phyloP scores from a whole-genome alignment of 2,888 invertebrate species.

The Ichneumoninae sp. region DNA sequence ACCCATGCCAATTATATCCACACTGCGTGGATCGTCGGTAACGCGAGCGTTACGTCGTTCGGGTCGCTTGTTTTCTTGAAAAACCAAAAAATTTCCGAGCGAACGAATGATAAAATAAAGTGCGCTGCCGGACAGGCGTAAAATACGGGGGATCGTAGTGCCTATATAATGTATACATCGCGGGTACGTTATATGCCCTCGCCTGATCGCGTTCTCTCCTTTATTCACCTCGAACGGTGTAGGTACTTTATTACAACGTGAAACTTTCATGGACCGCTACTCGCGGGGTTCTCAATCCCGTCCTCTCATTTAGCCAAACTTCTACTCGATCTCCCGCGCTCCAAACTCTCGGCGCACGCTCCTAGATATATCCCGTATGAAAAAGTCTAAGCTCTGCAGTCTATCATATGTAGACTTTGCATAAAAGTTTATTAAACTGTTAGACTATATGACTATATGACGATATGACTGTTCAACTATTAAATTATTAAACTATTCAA shows the following conservation, averaged over 20 bases:
- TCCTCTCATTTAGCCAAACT: constrained; percentile 41
- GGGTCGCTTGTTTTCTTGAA: constrained; percentile 14
- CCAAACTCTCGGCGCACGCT: background rate
- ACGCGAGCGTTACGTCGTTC: background rate
- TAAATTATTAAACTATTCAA: too few species aligned
- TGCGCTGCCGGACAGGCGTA: constrained; percentile 29
- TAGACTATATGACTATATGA: too few species aligned
- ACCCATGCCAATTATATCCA: constrained; percentile 37
- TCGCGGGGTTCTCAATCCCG: constrained; percentile 48
- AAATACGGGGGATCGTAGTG: constrained; percentile 24
- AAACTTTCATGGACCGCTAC: constrained; percentile 53
- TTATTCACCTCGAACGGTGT: constrained; percentile 35
- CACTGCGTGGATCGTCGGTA: constrained; percentile 1
- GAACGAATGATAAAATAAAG: constrained; percentile 55
- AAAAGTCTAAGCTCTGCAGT: background rate
- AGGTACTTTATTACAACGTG: constrained; percentile 32
- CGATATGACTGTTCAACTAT: too few species aligned
- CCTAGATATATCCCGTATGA: too few species aligned
- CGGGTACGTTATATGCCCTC: background rate
- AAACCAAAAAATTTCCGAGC: constrained; percentile 41
- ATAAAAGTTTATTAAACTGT: too few species aligned
- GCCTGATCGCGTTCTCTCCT: constrained; percentile 15
- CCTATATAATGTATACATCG: constrained; percentile 27
- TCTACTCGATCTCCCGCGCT: constrained; percentile 13
- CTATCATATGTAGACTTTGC: too few species aligned